These are phyloP conservation scores for Agonopterix alstromeriana DNA, from an alignment of 2,888 invertebrate species.

Conservation along the genomic window DNA sequence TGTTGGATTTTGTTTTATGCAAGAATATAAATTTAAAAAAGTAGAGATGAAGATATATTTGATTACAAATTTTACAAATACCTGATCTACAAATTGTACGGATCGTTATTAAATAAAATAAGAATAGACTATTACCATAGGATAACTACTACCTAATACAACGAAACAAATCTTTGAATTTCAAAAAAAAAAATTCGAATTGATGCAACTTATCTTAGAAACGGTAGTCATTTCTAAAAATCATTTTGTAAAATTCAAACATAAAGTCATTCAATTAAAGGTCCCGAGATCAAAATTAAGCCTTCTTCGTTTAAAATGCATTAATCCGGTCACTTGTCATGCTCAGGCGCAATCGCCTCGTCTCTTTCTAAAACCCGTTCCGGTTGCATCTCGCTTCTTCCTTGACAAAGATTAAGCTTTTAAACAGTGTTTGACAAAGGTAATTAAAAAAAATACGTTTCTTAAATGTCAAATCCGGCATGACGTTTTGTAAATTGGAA, in stretches of 20 bases:
- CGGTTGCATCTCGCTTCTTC: conserved; percentile 42
- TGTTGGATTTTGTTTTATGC: neutral
- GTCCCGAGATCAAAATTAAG: conserved; percentile 66
- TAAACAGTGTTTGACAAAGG: conserved; percentile 40
- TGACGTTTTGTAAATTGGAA: conserved; percentile 54
- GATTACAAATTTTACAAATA: no score
- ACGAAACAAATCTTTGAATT: no score
- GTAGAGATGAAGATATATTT: no score
- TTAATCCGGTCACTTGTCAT: conserved; percentile 75
- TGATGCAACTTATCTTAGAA: neutral
- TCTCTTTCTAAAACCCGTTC: conserved; percentile 69
- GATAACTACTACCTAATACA: no score
- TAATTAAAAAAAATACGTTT: conserved; percentile 28
- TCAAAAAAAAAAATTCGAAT: no score
- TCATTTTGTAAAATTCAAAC: conserved; percentile 25
- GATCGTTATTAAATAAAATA: no score
- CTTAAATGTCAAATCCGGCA: conserved; percentile 17
- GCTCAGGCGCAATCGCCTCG: conserved; percentile 44
- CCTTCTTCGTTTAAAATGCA: conserved; percentile 75
- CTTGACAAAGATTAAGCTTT: conserved; percentile 55
- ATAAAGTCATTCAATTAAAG: conserved; percentile 63
- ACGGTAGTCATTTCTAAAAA: conserved; percentile 1
- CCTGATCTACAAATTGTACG: no score
- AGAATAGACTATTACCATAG: no score
- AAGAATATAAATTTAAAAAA: no score